Percentiles rank a stretch among this genome's conserved stretches.
These are phyloP conservation scores for Odontophorus gujanensis DNA, from an alignment of 2,113 vertebrate genomes.

Conservation along the genomic window DNA sequence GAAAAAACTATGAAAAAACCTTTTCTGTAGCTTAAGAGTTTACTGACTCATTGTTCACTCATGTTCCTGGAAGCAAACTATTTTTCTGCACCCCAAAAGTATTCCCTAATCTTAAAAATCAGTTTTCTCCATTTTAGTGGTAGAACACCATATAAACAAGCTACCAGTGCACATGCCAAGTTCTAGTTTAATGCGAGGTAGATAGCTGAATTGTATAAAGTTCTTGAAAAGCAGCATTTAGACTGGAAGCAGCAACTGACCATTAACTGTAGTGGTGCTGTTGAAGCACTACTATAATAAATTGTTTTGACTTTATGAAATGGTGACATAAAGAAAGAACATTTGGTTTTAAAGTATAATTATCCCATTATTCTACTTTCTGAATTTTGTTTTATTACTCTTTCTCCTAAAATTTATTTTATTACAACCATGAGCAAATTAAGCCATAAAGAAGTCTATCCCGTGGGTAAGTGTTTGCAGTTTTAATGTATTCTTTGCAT, in stretches of 20 bases:
- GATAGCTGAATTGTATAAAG: neutral
- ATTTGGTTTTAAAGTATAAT: conserved; percentile 61
- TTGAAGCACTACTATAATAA: neutral
- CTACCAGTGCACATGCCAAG: neutral
- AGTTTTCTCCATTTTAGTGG: neutral
- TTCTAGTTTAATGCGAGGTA: neutral
- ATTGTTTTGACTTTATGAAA: conserved; percentile 19
- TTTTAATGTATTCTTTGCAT: conserved; percentile 26
- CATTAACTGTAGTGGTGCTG: conserved; percentile 6
- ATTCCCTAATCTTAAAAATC: neutral
- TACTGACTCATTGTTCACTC: neutral
- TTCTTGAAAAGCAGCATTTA: conserved; percentile 25
- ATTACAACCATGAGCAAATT: conserved; percentile 42
- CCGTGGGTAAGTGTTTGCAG: conserved; percentile 3
- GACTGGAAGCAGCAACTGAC: conserved; percentile 17
- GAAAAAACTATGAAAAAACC: neutral
- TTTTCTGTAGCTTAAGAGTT: neutral
- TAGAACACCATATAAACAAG: neutral
- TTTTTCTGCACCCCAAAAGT: no score
- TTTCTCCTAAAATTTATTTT: conserved; percentile 65
- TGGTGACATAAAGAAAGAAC: conserved; percentile 19
- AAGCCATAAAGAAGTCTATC: conserved; percentile 39
- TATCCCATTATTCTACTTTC: conserved; percentile 60
- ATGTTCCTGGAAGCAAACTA: neutral
- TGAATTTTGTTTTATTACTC: conserved; percentile 68